A percentile compares a stretch with the other conserved stretches of the same genome.
Conservation (phyloP, 2,113 vertebrate genomes). For the Mustela lutreola region DNA sequence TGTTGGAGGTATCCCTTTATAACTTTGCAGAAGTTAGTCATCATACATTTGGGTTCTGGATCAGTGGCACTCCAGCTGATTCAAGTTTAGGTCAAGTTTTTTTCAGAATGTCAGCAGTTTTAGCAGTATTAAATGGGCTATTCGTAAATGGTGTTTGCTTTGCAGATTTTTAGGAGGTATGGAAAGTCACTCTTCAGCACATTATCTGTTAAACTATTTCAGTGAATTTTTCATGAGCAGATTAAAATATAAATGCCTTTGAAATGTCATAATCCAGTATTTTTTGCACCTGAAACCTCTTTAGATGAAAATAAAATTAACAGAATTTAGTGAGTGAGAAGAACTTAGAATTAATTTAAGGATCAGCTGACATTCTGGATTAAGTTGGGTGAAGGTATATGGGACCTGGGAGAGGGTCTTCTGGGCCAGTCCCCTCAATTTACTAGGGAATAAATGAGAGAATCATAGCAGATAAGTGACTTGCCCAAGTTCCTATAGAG, state of each 20-base stretch:
- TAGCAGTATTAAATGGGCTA: not conserved
- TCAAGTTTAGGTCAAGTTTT: conserved; percentile 41
- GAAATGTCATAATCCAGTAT: not conserved
- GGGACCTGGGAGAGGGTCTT: not conserved
- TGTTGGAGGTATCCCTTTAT: not conserved
- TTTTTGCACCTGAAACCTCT: not conserved
- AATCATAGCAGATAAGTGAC: not conserved
- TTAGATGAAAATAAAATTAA: conserved; percentile 11
- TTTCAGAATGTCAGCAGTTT: not conserved
- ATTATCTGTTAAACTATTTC: not conserved
- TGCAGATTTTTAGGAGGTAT: not conserved
- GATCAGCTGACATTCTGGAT: not conserved
- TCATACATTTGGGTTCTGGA: not conserved
- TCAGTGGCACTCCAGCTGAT: not conserved
- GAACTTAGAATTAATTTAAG: not conserved
- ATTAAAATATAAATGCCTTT: not conserved
- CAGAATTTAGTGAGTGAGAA: not conserved
- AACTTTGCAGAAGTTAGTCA: conserved; percentile 33
- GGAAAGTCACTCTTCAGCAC: conserved; percentile 28
- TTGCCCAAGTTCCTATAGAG: not conserved
- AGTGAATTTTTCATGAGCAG: not conserved
- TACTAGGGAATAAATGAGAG: not conserved
- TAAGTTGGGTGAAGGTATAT: not conserved
- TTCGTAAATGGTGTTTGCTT: conserved; percentile 35
- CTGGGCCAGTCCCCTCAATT: not conserved